Base-by-base conservation (phyloP, 2,888 invertebrate genomes). In the Heliconius erato region DNA sequence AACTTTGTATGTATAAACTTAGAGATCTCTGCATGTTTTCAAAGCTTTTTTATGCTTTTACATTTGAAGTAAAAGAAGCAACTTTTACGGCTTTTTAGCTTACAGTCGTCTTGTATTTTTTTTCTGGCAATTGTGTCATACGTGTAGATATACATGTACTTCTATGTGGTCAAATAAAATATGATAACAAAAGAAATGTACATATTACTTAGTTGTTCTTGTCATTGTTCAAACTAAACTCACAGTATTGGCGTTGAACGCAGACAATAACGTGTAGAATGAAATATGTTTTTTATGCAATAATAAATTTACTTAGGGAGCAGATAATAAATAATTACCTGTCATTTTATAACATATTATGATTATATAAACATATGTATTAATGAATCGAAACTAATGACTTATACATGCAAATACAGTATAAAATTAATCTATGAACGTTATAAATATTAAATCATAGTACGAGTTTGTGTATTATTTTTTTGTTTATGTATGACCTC, bases 1-100 rank as follows among this genome's bases (percentile, higher is more conserved):
- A 54, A 69, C 44, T 79, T 79, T 79, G 78, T 44, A 78, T 44
- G 63, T 59, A 76, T 23, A 76, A 76, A 76, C 59, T 76, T 59
- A 76, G n/a, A 76, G 71, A 63, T 59, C 76, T 63, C 59, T 76
- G 59, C 32, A 76, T 76, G 59, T 76, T 76, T 59, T 54, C 76
- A 35, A 76, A 76, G 76, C 59, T 76, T n/a, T 76, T 76, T 76
- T 35, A 76, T n/a, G 32, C 35, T 63, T 32, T 76, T 63, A 63
- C n/a, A 35, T 76, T 76, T 76, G 26, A 40, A 63, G 14, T 35
- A 59, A 74, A 74, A 74, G 28, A 54, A 23, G n/a, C 35, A 23
- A 32, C 59, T 32, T 35, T 74, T 59, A 59, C 59, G 14, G 74
- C n/a, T 35, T 32, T 59, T 32, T 28, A 59, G 32, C 59, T 32